Percentiles rank a stretch among this genome's conserved stretches.
Evolutionary conservation across 2,888 invertebrate genomes (phyloP).

Genomic region (Apantesis nais): DNA sequence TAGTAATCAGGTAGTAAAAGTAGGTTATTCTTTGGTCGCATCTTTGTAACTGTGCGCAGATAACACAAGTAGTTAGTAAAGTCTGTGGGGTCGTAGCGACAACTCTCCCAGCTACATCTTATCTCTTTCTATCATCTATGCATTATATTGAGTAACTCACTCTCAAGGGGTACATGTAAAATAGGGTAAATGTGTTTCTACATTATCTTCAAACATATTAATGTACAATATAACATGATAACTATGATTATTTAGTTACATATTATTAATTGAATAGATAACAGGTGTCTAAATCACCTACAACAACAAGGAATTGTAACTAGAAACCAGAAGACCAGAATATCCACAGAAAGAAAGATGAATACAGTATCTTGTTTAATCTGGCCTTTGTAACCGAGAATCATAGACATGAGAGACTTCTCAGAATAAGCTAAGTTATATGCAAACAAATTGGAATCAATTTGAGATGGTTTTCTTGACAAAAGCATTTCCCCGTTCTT

Average conservation of each 20-base stretch:
- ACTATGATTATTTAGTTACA: neutral
- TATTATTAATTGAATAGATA: neutral
- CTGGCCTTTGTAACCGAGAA: neutral
- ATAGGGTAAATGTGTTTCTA: neutral
- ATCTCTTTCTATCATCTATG: conserved; percentile 2
- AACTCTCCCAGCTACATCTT: neutral
- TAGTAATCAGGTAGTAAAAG: neutral
- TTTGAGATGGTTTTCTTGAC: neutral
- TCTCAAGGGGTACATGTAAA: neutral
- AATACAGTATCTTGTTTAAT: neutral
- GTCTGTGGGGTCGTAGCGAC: neutral
- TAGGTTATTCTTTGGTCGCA: neutral
- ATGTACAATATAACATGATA: conserved; percentile 1
- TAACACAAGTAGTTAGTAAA: neutral
- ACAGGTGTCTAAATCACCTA: neutral
- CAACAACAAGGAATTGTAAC: neutral
- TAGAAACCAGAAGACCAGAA: neutral
- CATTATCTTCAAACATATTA: neutral
- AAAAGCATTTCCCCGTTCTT: neutral
- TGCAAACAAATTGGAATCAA: neutral
- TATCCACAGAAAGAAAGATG: neutral
- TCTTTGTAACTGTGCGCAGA: neutral
- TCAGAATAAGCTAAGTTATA: neutral
- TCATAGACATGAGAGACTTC: neutral
- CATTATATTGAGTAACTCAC: neutral